Base-by-base conservation (phyloP, 2,113 vertebrate species). In the Neolamprologus toae region DNA sequence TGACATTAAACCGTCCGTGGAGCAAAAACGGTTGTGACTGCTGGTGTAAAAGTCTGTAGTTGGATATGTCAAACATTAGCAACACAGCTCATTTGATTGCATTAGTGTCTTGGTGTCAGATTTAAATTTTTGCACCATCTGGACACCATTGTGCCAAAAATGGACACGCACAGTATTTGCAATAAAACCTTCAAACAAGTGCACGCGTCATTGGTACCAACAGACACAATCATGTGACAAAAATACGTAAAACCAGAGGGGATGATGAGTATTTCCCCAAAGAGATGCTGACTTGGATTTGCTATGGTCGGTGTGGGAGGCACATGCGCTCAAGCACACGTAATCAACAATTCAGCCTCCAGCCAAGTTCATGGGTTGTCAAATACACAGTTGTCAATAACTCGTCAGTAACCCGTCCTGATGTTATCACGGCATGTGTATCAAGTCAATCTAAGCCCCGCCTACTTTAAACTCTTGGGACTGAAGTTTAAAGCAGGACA, bases 401-500 rank as follows among this genome's bases (percentile, higher is more conserved):
- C 5, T 6, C 8, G 5, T 31, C 59, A 61, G 8, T 19, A 6
- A 23, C 35, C 11, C 9, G 16, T 76, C 40, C 40, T 47, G 71
- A 73, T 9, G 21, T 45, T 2, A 17, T 45, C 37, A 10, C 0
- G 21, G n/a, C 5, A 45, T 9, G 35, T n/a, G 37, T 5, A 19
- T 40, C 31, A 14, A 6, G 11, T 92, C 13, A 21, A 19, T 7
- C 3, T 2, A 14, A 71, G 66, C 66, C 66, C 37, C 66, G 12
- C 21, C 68, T 28, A 16, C 40, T 76, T 23, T 57, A 16, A 81
- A 42, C 86, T 81, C 85, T 88, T 23, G 37, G 28, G 86, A 35
- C 85, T 37, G 54, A 66, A 9, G 82, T 84, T 54, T 49, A n/a
- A 6, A 2, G 11, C 4, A 16, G 79, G 5, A 12, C n/a, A 57